A percentile compares a stretch with the other conserved stretches of the same genome.
phyloP scores from a whole-genome alignment of 2,797 vertebrate genomes.

The Argentina silus region DNA sequence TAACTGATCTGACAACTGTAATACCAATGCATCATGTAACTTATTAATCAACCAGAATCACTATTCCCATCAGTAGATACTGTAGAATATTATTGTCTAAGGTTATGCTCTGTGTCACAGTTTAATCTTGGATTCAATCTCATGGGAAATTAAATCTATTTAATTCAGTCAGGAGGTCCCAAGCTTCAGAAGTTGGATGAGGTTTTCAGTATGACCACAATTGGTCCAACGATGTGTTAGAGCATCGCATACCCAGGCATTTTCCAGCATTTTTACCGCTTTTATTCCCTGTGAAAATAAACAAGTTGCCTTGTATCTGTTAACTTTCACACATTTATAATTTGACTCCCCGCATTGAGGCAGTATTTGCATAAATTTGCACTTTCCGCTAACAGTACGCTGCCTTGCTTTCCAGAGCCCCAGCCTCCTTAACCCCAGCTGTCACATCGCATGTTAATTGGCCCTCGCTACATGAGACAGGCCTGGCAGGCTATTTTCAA shows the following conservation, averaged over 20 bases:
- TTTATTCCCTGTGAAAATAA: constrained; percentile 73
- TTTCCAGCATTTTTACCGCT: constrained; percentile 36
- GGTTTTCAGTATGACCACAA: background rate
- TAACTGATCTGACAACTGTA: too few relatives aligned
- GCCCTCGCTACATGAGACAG: constrained; percentile 70
- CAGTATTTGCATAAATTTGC: constrained; percentile 73
- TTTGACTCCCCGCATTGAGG: constrained; percentile 59
- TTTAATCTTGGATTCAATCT: background rate
- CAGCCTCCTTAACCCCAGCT: constrained; percentile 77
- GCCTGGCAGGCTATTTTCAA: constrained; percentile 80
- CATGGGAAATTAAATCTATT: background rate
- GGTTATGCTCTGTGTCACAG: background rate
- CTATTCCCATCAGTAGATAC: too few relatives aligned
- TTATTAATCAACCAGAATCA: too few relatives aligned
- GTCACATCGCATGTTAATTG: constrained; percentile 81
- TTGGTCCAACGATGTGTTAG: background rate
- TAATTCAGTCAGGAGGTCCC: background rate
- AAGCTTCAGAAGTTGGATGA: background rate
- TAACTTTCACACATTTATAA: constrained; percentile 79
- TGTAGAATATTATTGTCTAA: background rate
- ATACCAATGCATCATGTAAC: too few relatives aligned
- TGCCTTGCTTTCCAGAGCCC: constrained; percentile 63
- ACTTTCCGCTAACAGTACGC: constrained; percentile 55
- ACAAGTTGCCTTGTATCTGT: constrained; percentile 71
- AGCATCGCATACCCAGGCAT: constrained; percentile 28